phyloP scores from a whole-genome alignment of 2,113 vertebrate species.

The Aythya baeri region DNA sequence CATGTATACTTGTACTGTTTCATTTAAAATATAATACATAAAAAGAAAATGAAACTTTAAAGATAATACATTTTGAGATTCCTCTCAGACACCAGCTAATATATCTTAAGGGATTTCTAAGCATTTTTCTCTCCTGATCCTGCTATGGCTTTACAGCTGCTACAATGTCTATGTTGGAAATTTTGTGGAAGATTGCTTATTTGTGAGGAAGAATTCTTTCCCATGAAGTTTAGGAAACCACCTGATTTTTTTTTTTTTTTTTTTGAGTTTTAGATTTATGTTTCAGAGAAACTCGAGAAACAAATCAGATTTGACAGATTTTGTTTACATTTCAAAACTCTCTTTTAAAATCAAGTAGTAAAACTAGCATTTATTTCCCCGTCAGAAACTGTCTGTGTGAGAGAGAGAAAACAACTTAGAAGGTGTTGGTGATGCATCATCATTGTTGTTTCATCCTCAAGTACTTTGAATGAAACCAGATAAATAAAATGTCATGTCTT shows the following conservation, averaged over 20 bases:
- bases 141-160: background rate
- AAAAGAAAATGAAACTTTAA: background rate
- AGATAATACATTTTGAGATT: background rate
- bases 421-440: background rate
- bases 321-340: background rate
- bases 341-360: background rate
- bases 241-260: background rate
- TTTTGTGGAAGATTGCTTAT: background rate
- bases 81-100: background rate
- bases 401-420: background rate
- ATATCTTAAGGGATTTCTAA: background rate
- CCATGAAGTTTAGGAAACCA: background rate
- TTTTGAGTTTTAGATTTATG: background rate
- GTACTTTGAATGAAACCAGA: constrained; percentile 36
- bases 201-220: background rate
- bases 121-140: background rate
- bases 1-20: background rate
- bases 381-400: background rate
- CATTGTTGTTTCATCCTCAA: background rate
- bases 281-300: background rate
- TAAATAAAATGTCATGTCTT: constrained; percentile 33
- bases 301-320: background rate
- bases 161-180: background rate
- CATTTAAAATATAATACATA: background rate
- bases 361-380: constrained; percentile 10